These are phyloP conservation scores for Heterohyrax brucei DNA, from an alignment of 2,797 vertebrate genomes.

Conservation along the genomic window DNA sequence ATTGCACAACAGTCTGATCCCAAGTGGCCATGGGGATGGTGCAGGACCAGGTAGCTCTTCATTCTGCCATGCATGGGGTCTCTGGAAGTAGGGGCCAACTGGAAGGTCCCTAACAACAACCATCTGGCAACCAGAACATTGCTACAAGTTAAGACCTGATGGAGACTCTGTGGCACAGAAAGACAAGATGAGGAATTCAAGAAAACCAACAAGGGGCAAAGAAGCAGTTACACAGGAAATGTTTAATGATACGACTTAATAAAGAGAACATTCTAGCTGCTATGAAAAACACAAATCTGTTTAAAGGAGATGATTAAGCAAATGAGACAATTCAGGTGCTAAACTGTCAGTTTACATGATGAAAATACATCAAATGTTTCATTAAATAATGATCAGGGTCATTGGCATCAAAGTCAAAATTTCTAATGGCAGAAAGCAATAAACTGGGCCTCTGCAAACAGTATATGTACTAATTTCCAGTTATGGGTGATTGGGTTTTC, in stretches of 20 bases:
- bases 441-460: not conserved
- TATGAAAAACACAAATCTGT: conserved; percentile 55
- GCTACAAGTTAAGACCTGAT: not conserved
- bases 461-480: not conserved
- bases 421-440: conserved; percentile 37
- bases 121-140: not conserved
- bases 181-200: not conserved
- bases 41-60: too few relatives aligned
- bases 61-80: too few relatives aligned
- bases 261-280: conserved; percentile 28
- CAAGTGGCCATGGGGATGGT: too few relatives aligned
- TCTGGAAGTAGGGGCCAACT: too few relatives aligned
- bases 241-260: conserved; percentile 40
- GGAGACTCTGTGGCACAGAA: not conserved
- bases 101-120: not conserved
- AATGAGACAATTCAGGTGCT: conserved; percentile 62
- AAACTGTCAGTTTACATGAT: not conserved
- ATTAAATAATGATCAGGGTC: conserved; percentile 49
- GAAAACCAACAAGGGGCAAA: conserved; percentile 42
- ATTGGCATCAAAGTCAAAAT: not conserved
- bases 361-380: not conserved
- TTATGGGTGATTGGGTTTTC: not conserved
- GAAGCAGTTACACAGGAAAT: conserved; percentile 30
- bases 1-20: not conserved
- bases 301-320: conserved; percentile 53